Percentiles rank a stretch among this genome's conserved stretches.
These are phyloP conservation scores for Gallinago jamesoni DNA, from an alignment of 2,113 vertebrate species.

Conservation along the genomic window DNA sequence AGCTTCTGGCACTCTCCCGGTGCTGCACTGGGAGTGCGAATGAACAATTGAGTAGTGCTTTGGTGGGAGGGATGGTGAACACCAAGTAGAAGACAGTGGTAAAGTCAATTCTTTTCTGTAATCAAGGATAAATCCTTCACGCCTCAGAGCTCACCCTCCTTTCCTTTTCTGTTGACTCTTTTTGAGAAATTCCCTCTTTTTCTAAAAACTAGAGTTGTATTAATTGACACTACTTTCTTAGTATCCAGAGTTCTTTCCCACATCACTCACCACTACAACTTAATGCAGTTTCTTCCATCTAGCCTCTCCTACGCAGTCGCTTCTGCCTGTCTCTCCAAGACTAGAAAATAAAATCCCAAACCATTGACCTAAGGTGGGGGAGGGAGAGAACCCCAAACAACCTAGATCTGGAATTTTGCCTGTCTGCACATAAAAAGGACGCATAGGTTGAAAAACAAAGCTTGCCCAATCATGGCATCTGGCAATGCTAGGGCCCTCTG, in stretches of 20 bases:
- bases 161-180: not conserved
- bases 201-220: not conserved
- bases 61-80: not conserved
- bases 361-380: not conserved
- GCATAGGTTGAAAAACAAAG: conserved; percentile 7
- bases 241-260: not conserved
- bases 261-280: not conserved
- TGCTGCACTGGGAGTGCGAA: not conserved
- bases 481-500: conserved; percentile 9
- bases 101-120: not conserved
- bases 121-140: not conserved
- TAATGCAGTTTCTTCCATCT: not conserved
- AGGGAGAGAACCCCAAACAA: accelerated
- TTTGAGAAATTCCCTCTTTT: not conserved
- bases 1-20: not conserved
- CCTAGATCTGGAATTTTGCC: not conserved
- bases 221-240: not conserved
- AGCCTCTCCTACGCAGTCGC: not conserved
- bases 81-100: not conserved
- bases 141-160: not conserved
- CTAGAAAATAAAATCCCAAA: conserved; percentile 11
- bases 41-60: not conserved
- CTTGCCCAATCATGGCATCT: conserved; percentile 17
- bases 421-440: not conserved
- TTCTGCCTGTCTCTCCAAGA: not conserved